Evolutionary conservation across 2,888 invertebrate species (phyloP), one percentile per base, ranked within the genome.

Genomic region (Lepidocyrtinus sp.): DNA sequence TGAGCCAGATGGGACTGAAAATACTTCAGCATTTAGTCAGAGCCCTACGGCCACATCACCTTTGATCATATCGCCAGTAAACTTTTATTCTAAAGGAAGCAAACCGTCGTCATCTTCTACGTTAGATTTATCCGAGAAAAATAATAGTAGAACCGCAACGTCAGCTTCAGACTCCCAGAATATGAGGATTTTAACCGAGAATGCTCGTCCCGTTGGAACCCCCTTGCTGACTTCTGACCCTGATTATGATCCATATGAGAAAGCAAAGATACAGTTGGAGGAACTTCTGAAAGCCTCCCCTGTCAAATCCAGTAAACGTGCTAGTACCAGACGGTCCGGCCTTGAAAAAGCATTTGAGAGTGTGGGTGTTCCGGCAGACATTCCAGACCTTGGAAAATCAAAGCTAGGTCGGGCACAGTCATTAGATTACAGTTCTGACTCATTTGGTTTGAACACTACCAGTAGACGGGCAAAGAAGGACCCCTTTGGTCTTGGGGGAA

Each of bases 1-100:
- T 9, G 86, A 86, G 55, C 86, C 86, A 27, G 86, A 86, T 77
- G 86, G 86, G 24, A 83, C 83, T 55, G 86, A 86, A 59, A 86
- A 85, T 68, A 85, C 83, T 2, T 80, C 83, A 12, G 69, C 59
- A 17, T 45, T 78, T 21, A 82, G 75, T 26, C 73, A 69, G 27
- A 74, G 71, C 26, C 77, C 77, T 21, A 77, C 73, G 0, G 17
- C 61, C 15, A 73, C 77, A 9, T 81, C 84, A 7, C 80, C 86
- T n/a, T 80, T 85, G 67, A 85, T 85, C 36, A 86, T 86, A 64
- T 84, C 85, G 65, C 86, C 85, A 7, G 85, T 85, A 70, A 86
- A 82, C 69, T 86, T 85, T 59, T 86, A 83, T 80, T 75, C 77
- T 65, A 86, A 84, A 63, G 74, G 69, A 7, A 73, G 59, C 26